Percentiles rank a stretch among this genome's conserved stretches.
Conservation (phyloP, 2,888 invertebrate genomes). For the Pristionchus entomophagus region DNA sequence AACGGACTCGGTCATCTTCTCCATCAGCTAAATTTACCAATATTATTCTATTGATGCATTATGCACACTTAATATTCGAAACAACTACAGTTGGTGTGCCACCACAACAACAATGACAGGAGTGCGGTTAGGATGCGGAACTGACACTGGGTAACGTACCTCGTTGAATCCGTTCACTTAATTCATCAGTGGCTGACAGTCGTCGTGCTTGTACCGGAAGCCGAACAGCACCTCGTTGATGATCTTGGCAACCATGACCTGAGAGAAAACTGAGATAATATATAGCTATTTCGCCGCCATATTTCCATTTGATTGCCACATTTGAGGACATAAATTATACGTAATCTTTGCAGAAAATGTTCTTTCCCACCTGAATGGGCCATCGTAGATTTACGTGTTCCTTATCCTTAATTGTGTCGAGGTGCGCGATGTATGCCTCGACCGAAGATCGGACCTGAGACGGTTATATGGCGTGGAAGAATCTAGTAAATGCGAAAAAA, state of each 20-base stretch:
- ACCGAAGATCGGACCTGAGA: slow-evolving; percentile 5
- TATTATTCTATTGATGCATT: background rate
- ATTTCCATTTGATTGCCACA: background rate
- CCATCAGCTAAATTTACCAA: background rate
- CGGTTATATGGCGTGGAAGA: too few relatives aligned
- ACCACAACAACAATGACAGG: too few relatives aligned
- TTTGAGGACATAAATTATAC: too few relatives aligned
- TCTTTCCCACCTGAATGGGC: background rate
- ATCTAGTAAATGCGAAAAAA: too few relatives aligned
- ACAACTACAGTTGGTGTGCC: too few relatives aligned
- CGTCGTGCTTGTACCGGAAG: slow-evolving; percentile 53
- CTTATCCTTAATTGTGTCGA: background rate
- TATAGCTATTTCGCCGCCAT: too few relatives aligned
- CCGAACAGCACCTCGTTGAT: slow-evolving; percentile 63
- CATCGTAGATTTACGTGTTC: background rate
- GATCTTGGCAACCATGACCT: slow-evolving; percentile 62
- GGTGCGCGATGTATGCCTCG: background rate
- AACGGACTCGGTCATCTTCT: background rate
- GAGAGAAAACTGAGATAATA: background rate
- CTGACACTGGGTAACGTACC: too few relatives aligned
- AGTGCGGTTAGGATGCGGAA: too few relatives aligned
- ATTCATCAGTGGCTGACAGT: slow-evolving; percentile 53
- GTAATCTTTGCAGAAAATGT: too few relatives aligned
- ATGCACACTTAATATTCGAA: background rate
- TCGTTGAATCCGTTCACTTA: slow-evolving; percentile 48